phyloP scores from a whole-genome alignment of 1,140 invertebrate genomes.

The Rhyzopertha dominica region DNA sequence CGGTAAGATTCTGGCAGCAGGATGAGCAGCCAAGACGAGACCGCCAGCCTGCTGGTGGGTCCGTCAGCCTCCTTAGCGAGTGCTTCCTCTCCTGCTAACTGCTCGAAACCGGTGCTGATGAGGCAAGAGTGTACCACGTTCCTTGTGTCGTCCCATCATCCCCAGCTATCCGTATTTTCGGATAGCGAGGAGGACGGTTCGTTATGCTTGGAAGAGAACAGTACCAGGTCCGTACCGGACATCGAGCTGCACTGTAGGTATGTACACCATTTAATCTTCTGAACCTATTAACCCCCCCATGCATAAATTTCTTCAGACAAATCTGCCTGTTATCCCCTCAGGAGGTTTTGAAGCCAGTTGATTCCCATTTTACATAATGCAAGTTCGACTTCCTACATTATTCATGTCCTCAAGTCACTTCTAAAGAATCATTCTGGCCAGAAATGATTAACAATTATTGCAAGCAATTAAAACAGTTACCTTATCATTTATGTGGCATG shows the following conservation, averaged over 20 bases:
- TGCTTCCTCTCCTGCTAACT: conserved; percentile 44
- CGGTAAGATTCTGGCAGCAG: conserved; percentile 22
- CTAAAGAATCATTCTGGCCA: too few species aligned
- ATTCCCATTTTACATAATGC: too few species aligned
- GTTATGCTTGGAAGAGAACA: conserved; percentile 57
- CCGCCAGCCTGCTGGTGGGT: conserved; percentile 64
- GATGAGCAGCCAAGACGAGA: conserved; percentile 69
- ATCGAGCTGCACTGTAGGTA: conserved; percentile 77
- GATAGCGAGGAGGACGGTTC: conserved; percentile 73
- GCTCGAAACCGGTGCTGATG: conserved; percentile 69
- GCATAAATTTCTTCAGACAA: too few species aligned
- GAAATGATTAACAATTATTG: too few species aligned
- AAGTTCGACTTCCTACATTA: too few species aligned
- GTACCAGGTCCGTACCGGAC: conserved; percentile 80
- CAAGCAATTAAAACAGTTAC: too few species aligned
- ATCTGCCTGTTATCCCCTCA: too few species aligned
- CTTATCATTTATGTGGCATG: too few species aligned
- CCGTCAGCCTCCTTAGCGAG: conserved; percentile 52
- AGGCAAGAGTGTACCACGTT: conserved; percentile 76
- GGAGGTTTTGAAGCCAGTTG: too few species aligned
- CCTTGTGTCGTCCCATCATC: conserved; percentile 61
- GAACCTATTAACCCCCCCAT: too few species aligned
- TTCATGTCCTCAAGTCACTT: too few species aligned
- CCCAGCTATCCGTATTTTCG: conserved; percentile 69
- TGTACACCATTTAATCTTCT: conserved; percentile 11